A percentile compares a stretch with the other conserved stretches of the same genome.
Evolutionary conservation across 2,888 invertebrate genomes (phyloP).

Genomic region (Cynaeus angustus): DNA sequence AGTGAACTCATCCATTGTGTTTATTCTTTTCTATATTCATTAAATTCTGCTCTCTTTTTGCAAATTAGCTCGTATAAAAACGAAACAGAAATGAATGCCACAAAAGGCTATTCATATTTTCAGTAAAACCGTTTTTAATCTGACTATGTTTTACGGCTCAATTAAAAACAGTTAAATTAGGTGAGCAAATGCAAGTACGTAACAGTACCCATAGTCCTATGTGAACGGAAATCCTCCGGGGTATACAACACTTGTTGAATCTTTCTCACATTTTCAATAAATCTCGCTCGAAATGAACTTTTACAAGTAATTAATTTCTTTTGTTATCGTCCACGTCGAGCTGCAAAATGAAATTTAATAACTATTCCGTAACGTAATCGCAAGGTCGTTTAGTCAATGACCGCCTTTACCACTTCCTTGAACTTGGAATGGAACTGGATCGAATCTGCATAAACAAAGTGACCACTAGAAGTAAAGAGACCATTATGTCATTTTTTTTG

Average conservation of each 20-base stretch:
- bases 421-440: slow-evolving; percentile 65
- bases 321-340: slow-evolving; percentile 7
- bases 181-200: slow-evolving; percentile 29
- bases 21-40: no score
- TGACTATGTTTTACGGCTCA: slow-evolving; percentile 25
- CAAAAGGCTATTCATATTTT: background rate
- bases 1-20: no score
- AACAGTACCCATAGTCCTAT: slow-evolving; percentile 38
- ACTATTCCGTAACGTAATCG: slow-evolving; percentile 52
- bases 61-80: background rate
- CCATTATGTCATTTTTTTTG: slow-evolving; percentile 17
- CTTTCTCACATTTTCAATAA: slow-evolving; percentile 45
- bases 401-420: slow-evolving; percentile 67
- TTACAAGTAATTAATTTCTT: slow-evolving; percentile 24
- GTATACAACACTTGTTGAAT: slow-evolving; percentile 31
- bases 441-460: slow-evolving; percentile 55
- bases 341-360: slow-evolving; percentile 27
- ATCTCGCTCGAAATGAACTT: slow-evolving; percentile 25
- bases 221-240: slow-evolving; percentile 42
- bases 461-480: slow-evolving; percentile 33
- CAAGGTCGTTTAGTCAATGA: slow-evolving; percentile 69
- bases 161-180: slow-evolving; percentile 43
- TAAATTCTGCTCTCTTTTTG: no score
- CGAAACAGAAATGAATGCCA: background rate
- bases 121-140: slow-evolving; percentile 14